These are phyloP conservation scores for Danio rerio DNA, from an alignment of 2,113 vertebrate species.

Conservation along the genomic window DNA sequence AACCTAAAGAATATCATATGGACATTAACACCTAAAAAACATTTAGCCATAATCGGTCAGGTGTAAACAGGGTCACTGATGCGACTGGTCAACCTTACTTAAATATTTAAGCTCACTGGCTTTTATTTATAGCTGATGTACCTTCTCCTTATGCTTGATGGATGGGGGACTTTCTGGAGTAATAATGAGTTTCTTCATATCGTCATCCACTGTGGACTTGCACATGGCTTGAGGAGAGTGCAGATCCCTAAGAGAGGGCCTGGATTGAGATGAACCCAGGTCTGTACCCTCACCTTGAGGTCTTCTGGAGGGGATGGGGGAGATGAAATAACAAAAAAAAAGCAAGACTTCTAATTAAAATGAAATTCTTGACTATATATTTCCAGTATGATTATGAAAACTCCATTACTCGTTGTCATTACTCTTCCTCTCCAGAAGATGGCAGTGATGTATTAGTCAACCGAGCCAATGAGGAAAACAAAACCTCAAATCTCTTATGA, in stretches of 20 bases:
- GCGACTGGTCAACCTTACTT: not conserved
- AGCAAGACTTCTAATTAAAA: slow-evolving; percentile 43
- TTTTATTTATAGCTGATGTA: slow-evolving; percentile 56
- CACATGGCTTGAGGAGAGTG: slow-evolving; percentile 87
- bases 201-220: slow-evolving; percentile 92
- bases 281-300: slow-evolving; percentile 91
- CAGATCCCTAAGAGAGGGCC: slow-evolving; percentile 90
- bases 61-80: not conserved
- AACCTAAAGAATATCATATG: too few relatives aligned
- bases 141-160: slow-evolving; percentile 88
- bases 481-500: not conserved
- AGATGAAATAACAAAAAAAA: slow-evolving; percentile 52
- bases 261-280: slow-evolving; percentile 80
- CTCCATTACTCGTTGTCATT: not conserved
- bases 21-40: not conserved
- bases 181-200: slow-evolving; percentile 86
- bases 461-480: not conserved
- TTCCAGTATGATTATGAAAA: not conserved
- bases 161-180: slow-evolving; percentile 86
- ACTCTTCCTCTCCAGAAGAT: not conserved
- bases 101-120: not conserved
- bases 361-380: not conserved
- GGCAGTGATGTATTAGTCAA: not conserved
- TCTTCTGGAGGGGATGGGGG: slow-evolving; percentile 74
- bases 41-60: not conserved